A percentile compares a stretch with the other conserved stretches of the same genome.
phyloP scores from a whole-genome alignment of 2,888 invertebrate species.

The Zonitis immaculata region DNA sequence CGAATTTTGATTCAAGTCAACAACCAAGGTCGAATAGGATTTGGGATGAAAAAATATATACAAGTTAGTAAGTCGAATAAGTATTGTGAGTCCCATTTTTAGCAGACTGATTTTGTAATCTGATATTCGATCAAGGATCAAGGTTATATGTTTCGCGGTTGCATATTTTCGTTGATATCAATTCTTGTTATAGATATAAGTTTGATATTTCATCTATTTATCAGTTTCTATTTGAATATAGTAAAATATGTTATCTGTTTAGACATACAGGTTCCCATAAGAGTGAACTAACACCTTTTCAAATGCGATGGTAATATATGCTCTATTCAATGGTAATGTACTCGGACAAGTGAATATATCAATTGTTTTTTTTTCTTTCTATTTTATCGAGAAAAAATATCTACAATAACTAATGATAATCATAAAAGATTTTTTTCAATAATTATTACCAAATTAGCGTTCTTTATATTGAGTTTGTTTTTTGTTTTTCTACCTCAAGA shows the following conservation, averaged over 20 bases:
- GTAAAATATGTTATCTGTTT: conserved; percentile 12
- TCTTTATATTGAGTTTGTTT: conserved; percentile 15
- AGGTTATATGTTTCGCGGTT: background rate
- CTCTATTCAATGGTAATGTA: conserved; percentile 1
- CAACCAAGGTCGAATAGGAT: too few species aligned
- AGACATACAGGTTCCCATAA: background rate
- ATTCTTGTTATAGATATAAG: too few species aligned
- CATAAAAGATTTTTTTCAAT: background rate
- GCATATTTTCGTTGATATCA: too few species aligned
- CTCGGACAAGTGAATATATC: background rate
- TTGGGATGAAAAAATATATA: too few species aligned
- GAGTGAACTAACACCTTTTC: background rate
- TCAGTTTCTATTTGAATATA: conserved; percentile 7
- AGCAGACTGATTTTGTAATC: too few species aligned
- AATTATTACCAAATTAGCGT: conserved; percentile 15
- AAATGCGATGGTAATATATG: background rate
- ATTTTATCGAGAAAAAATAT: background rate
- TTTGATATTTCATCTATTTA: conserved; percentile 7
- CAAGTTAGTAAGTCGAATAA: too few species aligned
- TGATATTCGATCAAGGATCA: too few species aligned
- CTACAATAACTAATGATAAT: background rate
- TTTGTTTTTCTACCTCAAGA: background rate
- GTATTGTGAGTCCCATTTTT: too few species aligned
- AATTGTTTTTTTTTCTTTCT: background rate
- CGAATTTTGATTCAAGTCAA: too few species aligned